A percentile compares a stretch with the other conserved stretches of the same genome.
These are phyloP conservation scores for Chymomyza amoena DNA, from an alignment of 2,888 invertebrate genomes.

Conservation along the genomic window DNA sequence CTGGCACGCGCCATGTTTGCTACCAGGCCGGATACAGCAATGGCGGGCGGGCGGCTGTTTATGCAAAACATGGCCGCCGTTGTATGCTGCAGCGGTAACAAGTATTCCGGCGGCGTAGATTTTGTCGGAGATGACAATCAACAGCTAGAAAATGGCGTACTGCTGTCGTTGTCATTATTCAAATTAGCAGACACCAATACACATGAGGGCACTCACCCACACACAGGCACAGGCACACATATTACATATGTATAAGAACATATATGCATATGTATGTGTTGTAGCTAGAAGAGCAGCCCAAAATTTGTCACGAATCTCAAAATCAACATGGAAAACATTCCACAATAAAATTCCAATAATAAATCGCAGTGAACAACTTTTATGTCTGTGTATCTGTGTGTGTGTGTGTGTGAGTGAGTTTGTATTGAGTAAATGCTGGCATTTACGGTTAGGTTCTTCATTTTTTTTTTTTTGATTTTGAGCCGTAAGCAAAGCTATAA, in stretches of 20 bases:
- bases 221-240: constrained; percentile 2
- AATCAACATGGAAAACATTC: neutral
- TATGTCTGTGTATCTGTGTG: neutral
- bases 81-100: constrained; percentile 44
- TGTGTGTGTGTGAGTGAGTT: neutral
- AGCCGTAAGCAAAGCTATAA: neutral
- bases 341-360: neutral
- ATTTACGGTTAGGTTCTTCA: neutral
- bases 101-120: constrained; percentile 13
- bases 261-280: neutral
- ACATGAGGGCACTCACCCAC: constrained; percentile 2
- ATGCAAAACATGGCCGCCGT: constrained; percentile 23
- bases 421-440: neutral
- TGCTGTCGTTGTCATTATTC: constrained; percentile 72
- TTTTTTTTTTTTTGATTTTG: neutral
- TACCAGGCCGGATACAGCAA: neutral
- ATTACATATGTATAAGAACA: neutral
- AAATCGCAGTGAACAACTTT: neutral
- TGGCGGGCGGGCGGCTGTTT: constrained; percentile 18
- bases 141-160: constrained; percentile 65
- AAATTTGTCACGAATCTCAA: neutral
- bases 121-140: constrained; percentile 32
- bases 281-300: neutral
- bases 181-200: constrained; percentile 56
- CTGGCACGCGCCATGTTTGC: constrained; percentile 23